Conservation (phyloP, 2,113 vertebrate species). For the Triplophysa rosa region DNA sequence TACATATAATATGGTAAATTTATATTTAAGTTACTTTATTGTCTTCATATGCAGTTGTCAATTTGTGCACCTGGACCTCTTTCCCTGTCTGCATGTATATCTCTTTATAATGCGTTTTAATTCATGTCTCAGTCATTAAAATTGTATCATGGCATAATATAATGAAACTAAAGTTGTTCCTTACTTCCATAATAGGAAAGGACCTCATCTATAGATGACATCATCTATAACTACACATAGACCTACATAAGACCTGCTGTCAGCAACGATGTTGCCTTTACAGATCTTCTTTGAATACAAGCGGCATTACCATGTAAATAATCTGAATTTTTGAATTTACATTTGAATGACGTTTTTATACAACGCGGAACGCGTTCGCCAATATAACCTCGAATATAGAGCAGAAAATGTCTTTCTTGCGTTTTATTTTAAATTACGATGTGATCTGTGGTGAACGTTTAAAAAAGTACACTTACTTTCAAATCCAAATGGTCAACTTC, state of each 20-base stretch:
- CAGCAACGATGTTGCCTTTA: not conserved
- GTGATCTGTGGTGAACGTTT: no score
- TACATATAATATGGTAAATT: not conserved
- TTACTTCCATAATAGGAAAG: not conserved
- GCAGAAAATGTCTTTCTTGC: no score
- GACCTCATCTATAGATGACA: no score
- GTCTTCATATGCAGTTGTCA: not conserved
- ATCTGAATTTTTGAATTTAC: not conserved
- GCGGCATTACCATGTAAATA: not conserved
- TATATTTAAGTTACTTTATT: not conserved
- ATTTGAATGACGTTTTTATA: not conserved
- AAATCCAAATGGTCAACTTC: constrained; percentile 51
- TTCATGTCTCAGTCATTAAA: not conserved
- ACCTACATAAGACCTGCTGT: not conserved
- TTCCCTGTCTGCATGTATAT: not conserved
- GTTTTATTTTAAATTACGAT: no score
- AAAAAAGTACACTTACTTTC: constrained; percentile 66
- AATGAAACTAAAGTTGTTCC: not conserved
- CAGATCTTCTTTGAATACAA: not conserved
- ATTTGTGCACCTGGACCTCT: not conserved
- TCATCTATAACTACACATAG: no score
- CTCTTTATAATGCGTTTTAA: not conserved
- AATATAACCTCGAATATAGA: no score
- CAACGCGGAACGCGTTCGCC: no score
- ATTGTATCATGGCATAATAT: not conserved